phyloP scores from a whole-genome alignment of 1,140 invertebrate species.

The Musca domestica region DNA sequence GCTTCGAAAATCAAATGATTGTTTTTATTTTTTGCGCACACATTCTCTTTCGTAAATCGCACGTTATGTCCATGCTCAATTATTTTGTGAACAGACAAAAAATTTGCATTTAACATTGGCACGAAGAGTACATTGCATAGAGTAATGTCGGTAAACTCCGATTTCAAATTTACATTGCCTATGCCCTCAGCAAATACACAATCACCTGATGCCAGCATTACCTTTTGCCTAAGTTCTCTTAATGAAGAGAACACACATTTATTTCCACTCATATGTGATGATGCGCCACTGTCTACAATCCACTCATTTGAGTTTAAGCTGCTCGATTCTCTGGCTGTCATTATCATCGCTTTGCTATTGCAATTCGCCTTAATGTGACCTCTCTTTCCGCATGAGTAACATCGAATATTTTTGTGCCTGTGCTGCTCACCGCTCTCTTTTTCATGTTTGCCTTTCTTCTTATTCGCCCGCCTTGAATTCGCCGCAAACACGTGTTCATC shows the following conservation, averaged over 20 bases:
- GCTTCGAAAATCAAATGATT: neutral
- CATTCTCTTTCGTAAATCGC: neutral
- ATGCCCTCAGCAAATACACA: neutral
- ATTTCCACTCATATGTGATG: too few species aligned
- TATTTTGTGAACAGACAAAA: too few species aligned
- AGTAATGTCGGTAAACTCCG: too few species aligned
- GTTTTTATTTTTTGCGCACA: too few species aligned
- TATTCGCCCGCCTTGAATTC: neutral
- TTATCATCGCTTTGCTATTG: neutral
- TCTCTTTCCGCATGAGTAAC: constrained; percentile 8
- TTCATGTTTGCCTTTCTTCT: neutral
- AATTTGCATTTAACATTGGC: too few species aligned
- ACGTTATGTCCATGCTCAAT: neutral
- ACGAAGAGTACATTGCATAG: too few species aligned
- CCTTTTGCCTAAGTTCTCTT: constrained; percentile 1
- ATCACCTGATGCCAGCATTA: neutral
- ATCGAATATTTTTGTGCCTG: neutral
- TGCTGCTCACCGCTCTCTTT: neutral
- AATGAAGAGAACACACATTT: too few species aligned
- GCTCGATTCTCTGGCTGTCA: neutral
- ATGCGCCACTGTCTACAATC: neutral
- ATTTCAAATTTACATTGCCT: constrained; percentile 33
- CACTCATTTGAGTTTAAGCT: neutral
- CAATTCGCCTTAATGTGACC: too few species aligned
- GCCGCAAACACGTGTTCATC: neutral